A percentile compares a stretch with the other conserved stretches of the same genome.
Evolutionary conservation across 2,797 vertebrate species (phyloP).

Genomic region (Novumbra hubbsi): DNA sequence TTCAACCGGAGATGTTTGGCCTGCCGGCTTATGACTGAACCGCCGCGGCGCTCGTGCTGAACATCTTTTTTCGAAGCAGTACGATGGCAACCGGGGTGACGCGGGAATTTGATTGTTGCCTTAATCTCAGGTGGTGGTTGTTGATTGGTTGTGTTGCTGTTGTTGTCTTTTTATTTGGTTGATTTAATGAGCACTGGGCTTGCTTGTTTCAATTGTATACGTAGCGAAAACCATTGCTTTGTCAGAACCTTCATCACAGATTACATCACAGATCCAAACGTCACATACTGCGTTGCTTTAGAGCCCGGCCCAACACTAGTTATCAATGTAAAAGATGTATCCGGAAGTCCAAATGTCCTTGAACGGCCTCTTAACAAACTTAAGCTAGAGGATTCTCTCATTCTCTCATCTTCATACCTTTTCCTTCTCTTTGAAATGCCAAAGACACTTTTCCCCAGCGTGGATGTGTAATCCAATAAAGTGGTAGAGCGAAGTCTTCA

Average conservation of each 20-base stretch:
- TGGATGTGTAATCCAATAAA: conserved; percentile 53
- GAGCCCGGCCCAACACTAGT: not conserved
- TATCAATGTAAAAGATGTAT: not conserved
- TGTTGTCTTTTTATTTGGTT: not conserved
- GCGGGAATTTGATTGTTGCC: not conserved
- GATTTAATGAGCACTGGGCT: not conserved
- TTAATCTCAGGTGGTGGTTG: not conserved
- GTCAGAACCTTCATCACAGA: not conserved
- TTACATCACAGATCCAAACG: too few species aligned
- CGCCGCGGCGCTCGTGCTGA: not conserved
- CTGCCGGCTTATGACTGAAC: conserved; percentile 78
- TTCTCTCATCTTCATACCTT: not conserved
- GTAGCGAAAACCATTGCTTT: not conserved
- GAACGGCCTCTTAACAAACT: not conserved
- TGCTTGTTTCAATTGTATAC: not conserved
- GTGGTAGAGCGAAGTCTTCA: conserved; percentile 34
- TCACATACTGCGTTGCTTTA: not conserved
- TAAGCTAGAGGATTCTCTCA: not conserved
- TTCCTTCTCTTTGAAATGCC: conserved; percentile 32
- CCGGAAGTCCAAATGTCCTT: not conserved
- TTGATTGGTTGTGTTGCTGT: not conserved
- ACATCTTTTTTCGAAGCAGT: too few species aligned
- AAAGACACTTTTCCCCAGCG: conserved; percentile 33
- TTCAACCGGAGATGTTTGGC: conserved; percentile 83
- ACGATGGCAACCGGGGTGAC: too few species aligned